Evolutionary conservation across 2,797 vertebrate genomes (phyloP).

Genomic region (Melanogrammus aeglefinus): DNA sequence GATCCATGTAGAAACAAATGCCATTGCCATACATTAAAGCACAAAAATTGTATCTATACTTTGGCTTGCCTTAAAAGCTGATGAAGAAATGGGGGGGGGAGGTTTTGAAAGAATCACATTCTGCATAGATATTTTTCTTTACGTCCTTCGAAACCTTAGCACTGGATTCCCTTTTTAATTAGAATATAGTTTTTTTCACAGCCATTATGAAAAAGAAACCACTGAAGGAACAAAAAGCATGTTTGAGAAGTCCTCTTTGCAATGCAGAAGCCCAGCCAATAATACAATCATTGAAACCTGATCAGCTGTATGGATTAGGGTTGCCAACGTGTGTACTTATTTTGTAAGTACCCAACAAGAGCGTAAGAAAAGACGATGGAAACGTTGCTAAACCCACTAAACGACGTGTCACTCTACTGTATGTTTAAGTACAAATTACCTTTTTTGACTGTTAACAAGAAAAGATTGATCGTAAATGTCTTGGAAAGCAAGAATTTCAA

Average conservation of each 20-base stretch:
- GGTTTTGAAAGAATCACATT: neutral
- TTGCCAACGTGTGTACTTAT: neutral
- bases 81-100: neutral
- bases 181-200: neutral
- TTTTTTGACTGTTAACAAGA: neutral
- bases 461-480: neutral
- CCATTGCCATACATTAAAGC: slow-evolving; percentile 53
- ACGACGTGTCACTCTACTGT: neutral
- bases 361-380: neutral
- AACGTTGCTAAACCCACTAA: neutral
- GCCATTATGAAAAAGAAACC: neutral
- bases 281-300: neutral
- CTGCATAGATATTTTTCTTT: neutral
- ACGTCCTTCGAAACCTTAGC: neutral
- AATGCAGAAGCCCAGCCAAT: neutral
- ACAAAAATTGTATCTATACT: slow-evolving; percentile 46
- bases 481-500: slow-evolving; percentile 12
- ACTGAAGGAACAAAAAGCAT: neutral
- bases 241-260: neutral
- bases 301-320: neutral
- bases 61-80: neutral
- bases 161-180: neutral
- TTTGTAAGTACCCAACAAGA: neutral
- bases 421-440: neutral
- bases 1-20: slow-evolving; percentile 19